These are phyloP conservation scores for Sciaenops ocellatus DNA, from an alignment of 2,797 vertebrate genomes.

Conservation along the genomic window DNA sequence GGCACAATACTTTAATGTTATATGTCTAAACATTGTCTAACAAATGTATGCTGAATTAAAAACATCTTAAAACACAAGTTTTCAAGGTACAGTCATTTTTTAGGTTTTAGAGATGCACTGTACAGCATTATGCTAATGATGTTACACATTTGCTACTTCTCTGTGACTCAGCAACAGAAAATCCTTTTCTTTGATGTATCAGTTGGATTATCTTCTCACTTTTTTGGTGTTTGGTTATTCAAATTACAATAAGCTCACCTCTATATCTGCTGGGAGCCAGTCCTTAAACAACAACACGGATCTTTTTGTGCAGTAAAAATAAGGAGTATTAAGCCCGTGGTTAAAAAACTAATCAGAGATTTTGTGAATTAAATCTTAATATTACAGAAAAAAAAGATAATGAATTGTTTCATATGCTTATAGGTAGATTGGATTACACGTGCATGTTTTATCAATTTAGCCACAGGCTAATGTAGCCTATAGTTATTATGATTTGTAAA, in stretches of 20 bases:
- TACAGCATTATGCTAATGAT: conserved; percentile 21
- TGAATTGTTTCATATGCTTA: background rate
- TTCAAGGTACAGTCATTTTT: background rate
- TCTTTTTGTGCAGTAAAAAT: conserved; percentile 11
- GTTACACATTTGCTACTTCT: conserved; percentile 4
- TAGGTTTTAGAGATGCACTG: background rate
- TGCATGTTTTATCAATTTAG: background rate
- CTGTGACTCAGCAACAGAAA: conserved; percentile 34
- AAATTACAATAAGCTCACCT: conserved; percentile 27
- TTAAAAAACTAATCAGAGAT: background rate
- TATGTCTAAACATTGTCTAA: conserved; percentile 65
- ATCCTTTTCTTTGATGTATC: conserved; percentile 35
- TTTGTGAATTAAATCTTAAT: background rate
- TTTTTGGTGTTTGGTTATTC: conserved; percentile 36
- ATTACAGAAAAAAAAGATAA: background rate
- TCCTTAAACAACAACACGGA: conserved; percentile 1
- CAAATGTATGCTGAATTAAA: conserved; percentile 64
- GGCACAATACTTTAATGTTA: conserved; percentile 53
- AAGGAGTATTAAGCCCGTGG: background rate
- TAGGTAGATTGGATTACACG: background rate
- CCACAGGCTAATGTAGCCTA: background rate
- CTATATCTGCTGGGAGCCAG: conserved; percentile 7
- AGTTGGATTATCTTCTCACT: conserved; percentile 18
- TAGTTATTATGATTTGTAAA: background rate
- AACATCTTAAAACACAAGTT: conserved; percentile 39